Base-by-base conservation (phyloP, 1,140 invertebrate genomes). In the Piezodorus guildinii region DNA sequence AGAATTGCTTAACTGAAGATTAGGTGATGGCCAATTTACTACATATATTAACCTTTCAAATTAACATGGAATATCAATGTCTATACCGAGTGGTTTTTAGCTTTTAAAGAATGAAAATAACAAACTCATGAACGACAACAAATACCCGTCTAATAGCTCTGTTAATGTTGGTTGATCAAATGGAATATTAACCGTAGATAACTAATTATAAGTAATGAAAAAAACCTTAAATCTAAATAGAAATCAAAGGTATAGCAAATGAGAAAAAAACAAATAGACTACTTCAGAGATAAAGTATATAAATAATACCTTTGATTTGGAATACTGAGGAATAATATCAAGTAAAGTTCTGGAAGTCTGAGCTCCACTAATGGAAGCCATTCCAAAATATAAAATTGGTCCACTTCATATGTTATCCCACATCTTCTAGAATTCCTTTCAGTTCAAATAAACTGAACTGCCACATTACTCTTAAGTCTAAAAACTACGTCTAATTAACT, bases 351-450 rank as follows among this genome's bases (percentile, higher is more conserved):
- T 64, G 39, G 63, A 64, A 60, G 39, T 46, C 16, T 64, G 63
- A 46, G 63, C 63, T 60, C 63, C 63, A 46, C 63, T 60, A 8
- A 64, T 44, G n/a, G 63, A 64, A 44, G 63, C 63, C 63, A 64
- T 64, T 52, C 62, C 49, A 46, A 61, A 45, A 23, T 61, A 45
- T 43, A 16, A 45, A 61, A 43, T 45, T 27, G 10, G 14, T 21
- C 39, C 44, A 45, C 44, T 44, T 61, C 39, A 61, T 61, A 45
- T 46, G 60, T 61, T 61, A 61, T 61, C 60, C 60, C 21, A 61
- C 60, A 61, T 61, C 60, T 61, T 61, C 44, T 44, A 61, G 12
- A 56, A 56, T 56, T 56, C 15, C 52, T 15, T 23, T 56, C 23
- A 23, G 15, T 25, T 56, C 8, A 25, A 23, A 56, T 19, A 15